These are phyloP conservation scores for Aphelinus atriplicis DNA, from an alignment of 1,140 invertebrate genomes.

Conservation along the genomic window DNA sequence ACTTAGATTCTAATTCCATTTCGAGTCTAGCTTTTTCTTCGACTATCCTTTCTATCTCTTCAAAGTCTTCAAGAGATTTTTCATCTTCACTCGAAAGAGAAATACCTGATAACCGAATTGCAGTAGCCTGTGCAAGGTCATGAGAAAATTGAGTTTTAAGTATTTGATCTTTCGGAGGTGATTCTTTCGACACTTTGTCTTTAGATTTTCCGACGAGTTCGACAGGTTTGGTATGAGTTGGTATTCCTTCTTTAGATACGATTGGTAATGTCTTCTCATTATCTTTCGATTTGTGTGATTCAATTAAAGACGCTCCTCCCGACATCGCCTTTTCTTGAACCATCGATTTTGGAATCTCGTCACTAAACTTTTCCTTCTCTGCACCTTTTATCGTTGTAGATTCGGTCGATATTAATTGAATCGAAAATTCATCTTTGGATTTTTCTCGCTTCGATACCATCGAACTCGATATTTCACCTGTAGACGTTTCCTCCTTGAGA, in stretches of 20 bases:
- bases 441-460: conserved; percentile 16
- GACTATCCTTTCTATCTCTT: conserved; percentile 4
- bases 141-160: conserved; percentile 20
- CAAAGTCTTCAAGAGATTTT: background rate
- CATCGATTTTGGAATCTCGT: too few species aligned
- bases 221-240: too few species aligned
- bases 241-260: too few species aligned
- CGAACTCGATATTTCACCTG: conserved; percentile 21
- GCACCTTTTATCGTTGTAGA: too few species aligned
- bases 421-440: conserved; percentile 21
- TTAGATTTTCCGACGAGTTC: conserved; percentile 3
- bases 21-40: conserved; percentile 17
- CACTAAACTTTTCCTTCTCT: too few species aligned
- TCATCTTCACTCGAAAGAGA: background rate
- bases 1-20: background rate
- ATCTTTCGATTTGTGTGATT: too few species aligned
- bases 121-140: background rate
- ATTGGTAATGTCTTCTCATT: too few species aligned
- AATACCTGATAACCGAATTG: background rate
- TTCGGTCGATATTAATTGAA: too few species aligned
- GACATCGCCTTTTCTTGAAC: too few species aligned
- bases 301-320: too few species aligned
- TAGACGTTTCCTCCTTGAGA: conserved; percentile 4
- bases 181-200: conserved; percentile 2
- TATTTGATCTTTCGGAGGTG: background rate